Base-by-base conservation (phyloP, 2,888 invertebrate species). In the Drosophila quinaria region DNA sequence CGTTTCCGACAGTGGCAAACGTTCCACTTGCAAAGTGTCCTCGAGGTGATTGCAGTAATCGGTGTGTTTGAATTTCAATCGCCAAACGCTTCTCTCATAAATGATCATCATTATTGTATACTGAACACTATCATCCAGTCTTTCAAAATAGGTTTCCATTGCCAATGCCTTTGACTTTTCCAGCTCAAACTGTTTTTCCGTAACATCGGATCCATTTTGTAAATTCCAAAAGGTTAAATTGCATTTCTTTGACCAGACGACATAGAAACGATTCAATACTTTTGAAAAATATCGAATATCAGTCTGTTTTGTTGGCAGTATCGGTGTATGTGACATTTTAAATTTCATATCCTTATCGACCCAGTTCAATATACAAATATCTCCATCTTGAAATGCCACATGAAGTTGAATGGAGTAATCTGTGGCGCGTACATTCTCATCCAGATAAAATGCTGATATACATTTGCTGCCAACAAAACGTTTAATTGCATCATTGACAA, bases 351-450 rank as follows among this genome's bases (percentile, higher is more conserved):
- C 54, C 0, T 51, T 5, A 3, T 64, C 47, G 46, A 85, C 68
- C 93, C 92, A 92, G 44, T 90, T 70, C 25, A 86, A 88, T 31
- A 91, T 81, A 46, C 75, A 80, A 15, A 92, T 81, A 46, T 90
- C 85, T 6, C 92, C 92, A 42, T 90, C 87, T 3, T 52, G 76
- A 39, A 88, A 86, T 9, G 84, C 91, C 13, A 92, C 78, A 78
- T 91, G 87, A 17, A 92, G 58, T 25, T 89, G 75, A 10, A 78
- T 82, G 5, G 58, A 51, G 2, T 25, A 35, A 2, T 10, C 51
- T 4, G n/a, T 42, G 2, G 25, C 42, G 2, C 37, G 13, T 9
- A 19, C n/a, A 11, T 47, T 65, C 33, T 90, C 89, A 3, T 90
- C 70, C 31, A 84, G 17, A 60, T 59, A 70, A 47, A 88, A 90